phyloP scores from a whole-genome alignment of 2,113 vertebrate genomes.

The Mirounga angustirostris region DNA sequence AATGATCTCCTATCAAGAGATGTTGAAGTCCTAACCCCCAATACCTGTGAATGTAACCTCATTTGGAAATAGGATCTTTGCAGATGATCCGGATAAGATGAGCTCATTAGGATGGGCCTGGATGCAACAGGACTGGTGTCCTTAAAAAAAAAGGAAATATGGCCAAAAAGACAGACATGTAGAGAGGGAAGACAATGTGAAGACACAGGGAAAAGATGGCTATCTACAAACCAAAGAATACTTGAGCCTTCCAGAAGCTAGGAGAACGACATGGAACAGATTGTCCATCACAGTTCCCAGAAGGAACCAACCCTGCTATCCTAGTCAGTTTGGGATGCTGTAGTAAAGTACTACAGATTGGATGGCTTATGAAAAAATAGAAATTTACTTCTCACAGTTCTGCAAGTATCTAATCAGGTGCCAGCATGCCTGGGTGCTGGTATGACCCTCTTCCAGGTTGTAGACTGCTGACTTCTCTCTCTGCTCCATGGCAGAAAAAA shows the following conservation, averaged over 20 bases:
- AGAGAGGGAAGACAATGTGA: background rate
- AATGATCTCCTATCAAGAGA: background rate
- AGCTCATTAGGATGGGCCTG: background rate
- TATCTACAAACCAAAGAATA: no score
- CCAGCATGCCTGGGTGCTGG: no score
- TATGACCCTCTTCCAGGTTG: background rate
- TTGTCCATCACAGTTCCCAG: background rate
- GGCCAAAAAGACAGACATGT: background rate
- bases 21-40: background rate
- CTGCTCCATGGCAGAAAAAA: background rate
- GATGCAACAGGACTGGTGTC: background rate
- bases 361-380: background rate
- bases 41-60: background rate
- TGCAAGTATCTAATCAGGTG: background rate
- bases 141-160: background rate
- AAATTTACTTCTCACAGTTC: no score
- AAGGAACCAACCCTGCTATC: background rate
- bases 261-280: background rate
- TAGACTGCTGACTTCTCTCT: background rate
- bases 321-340: background rate
- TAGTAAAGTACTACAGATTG: background rate
- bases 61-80: background rate
- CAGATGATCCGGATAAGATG: background rate
- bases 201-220: background rate
- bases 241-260: background rate